Evolutionary conservation across 2,113 vertebrate genomes (phyloP), one percentile per base, ranked within the genome.

Genomic region (Rhabdornis inornatus): DNA sequence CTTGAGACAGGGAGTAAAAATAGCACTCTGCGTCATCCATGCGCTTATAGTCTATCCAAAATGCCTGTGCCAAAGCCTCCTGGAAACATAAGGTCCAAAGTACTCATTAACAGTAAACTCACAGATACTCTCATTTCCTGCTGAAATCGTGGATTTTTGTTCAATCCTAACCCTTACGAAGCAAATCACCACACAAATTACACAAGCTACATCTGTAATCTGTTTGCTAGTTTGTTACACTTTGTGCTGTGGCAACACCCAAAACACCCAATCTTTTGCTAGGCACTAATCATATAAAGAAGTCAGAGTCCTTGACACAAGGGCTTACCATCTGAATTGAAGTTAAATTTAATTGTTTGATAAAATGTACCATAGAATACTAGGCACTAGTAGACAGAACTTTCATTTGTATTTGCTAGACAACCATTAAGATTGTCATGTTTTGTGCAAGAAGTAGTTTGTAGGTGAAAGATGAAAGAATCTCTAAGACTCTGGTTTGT

Each of bases 1-100:
- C 99, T 63, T 93, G 97, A 44, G 99, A 96, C 86, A 99, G 97
- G 2, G 98, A 98, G 83, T 98, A 95, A 92, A 99, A 99, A 96
- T 99, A 99, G 96, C 99, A 99, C 55, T 98, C 98, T 4, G 99
- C 98, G 55, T 98, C 97, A 90, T 98, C 98, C 99, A 99, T 98
- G 69, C 98, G 93, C 59, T 98, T 97, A 13, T 95, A 98, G 96
- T 99, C 99, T 21, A 94, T 68, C 89, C 98, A 96, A 83, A 99
- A 95, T 5, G 99, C 98, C 93, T 98, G 98, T 45, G 99, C 99
- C 95, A 99, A 97, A 15, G 99, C 99, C 94, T 99, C 99, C 99
- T 99, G 96, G 39, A 92, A 89, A 91, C 11, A 74, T 5, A 87
- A 83, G 22, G 74, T 61, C 68, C 47, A 87, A 33, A 90, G 63